A percentile compares a stretch with the other conserved stretches of the same genome.
Evolutionary conservation across 1,140 invertebrate genomes (phyloP).

Genomic region (Diachasma alloeum): DNA sequence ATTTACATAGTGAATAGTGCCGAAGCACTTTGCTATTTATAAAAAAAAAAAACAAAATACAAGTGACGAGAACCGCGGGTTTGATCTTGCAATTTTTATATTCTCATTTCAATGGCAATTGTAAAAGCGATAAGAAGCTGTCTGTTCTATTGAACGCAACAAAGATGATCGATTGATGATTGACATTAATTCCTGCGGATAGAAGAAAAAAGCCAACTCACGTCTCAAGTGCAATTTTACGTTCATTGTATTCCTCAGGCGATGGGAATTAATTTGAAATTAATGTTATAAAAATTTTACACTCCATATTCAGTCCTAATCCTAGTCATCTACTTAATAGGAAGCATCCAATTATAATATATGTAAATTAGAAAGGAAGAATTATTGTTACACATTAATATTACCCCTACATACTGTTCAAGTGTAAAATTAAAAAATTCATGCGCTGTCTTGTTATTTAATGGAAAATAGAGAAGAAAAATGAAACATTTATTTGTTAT

Average conservation of each 20-base stretch:
- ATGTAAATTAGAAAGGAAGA: conserved; percentile 1
- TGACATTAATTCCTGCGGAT: not conserved
- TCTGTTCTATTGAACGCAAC: no score
- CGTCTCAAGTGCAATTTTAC: conserved; percentile 13
- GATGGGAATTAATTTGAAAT: not conserved
- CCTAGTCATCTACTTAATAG: conserved; percentile 18
- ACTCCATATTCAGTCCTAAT: conserved; percentile 14
- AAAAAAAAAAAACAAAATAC: not conserved
- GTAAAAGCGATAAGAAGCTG: no score
- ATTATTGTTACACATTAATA: conserved; percentile 12
- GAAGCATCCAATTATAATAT: not conserved
- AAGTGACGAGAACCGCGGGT: not conserved
- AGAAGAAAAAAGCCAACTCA: not conserved
- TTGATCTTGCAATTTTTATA: not conserved
- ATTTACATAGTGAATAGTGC: not conserved
- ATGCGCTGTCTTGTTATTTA: not conserved
- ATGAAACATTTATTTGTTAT: not conserved
- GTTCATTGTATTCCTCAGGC: not conserved
- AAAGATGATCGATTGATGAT: not conserved
- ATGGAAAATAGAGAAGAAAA: conserved; percentile 2
- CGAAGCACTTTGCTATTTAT: conserved; percentile 16
- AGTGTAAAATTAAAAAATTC: not conserved
- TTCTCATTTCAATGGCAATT: not conserved
- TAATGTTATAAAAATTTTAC: not conserved
- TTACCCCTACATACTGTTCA: conserved; percentile 1